Percentiles rank a stretch among this genome's conserved stretches.
These are phyloP conservation scores for Tretioscincus oriximinensis DNA, from an alignment of 2,113 vertebrate species.

Conservation along the genomic window DNA sequence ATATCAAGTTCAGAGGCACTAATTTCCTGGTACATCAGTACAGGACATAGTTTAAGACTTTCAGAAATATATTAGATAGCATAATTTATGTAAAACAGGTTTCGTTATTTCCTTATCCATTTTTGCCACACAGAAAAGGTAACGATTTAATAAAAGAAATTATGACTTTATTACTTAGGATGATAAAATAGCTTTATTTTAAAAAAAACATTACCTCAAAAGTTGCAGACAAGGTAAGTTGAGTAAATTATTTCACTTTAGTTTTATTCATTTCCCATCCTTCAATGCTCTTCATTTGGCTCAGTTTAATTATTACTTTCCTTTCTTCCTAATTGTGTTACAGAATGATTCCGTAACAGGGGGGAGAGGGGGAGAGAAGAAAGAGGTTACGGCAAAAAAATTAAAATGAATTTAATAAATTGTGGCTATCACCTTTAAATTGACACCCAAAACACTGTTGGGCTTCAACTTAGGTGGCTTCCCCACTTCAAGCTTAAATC, in stretches of 20 bases:
- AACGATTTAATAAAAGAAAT: slow-evolving; percentile 21
- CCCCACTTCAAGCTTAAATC: no score
- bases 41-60: no score
- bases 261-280: slow-evolving; percentile 20
- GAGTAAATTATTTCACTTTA: slow-evolving; percentile 2
- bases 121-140: neutral
- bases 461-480: slow-evolving; percentile 7
- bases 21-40: no score
- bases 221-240: neutral
- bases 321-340: neutral
- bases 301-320: neutral
- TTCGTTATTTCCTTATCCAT: neutral
- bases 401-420: slow-evolving; percentile 19
- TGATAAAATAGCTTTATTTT: neutral
- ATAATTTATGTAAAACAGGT: neutral
- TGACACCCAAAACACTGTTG: neutral
- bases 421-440: slow-evolving; percentile 30
- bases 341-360: neutral
- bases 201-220: neutral
- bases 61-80: no score
- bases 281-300: slow-evolving; percentile 15
- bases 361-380: neutral
- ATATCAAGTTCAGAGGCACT: no score
- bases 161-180: neutral
- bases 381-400: slow-evolving; percentile 19